phyloP scores from a whole-genome alignment of 2,888 invertebrate genomes.

The Drosophila cyrtoloma region DNA sequence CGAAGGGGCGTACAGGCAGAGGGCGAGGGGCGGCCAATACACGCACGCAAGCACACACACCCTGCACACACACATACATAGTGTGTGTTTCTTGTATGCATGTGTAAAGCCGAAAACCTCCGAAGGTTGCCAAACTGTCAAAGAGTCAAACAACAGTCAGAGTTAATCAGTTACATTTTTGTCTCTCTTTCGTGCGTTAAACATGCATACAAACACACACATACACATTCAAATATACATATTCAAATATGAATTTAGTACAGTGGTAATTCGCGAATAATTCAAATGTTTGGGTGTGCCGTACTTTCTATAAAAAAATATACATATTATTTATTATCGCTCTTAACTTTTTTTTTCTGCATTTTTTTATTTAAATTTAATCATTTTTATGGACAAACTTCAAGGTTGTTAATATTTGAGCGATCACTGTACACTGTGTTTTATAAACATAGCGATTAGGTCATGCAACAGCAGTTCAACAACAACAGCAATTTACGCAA shows the following conservation, averaged over 20 bases:
- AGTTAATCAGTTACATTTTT: slow-evolving; percentile 55
- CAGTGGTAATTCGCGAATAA: background rate
- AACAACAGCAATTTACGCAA: slow-evolving; percentile 21
- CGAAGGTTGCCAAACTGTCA: slow-evolving; percentile 53
- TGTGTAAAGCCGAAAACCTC: slow-evolving; percentile 4
- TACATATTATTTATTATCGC: background rate
- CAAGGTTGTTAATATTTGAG: background rate
- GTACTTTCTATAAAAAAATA: background rate
- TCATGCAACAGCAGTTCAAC: slow-evolving; percentile 69
- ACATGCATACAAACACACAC: slow-evolving; percentile 27
- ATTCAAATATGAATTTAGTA: slow-evolving; percentile 33
- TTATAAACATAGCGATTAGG: slow-evolving; percentile 69
- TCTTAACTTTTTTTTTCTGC: background rate
- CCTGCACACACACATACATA: background rate
- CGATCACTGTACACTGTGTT: slow-evolving; percentile 1
- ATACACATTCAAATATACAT: background rate
- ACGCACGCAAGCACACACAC: slow-evolving; percentile 18
- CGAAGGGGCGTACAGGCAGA: slow-evolving; percentile 13
- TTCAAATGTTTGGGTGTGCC: background rate
- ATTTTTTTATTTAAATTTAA: background rate
- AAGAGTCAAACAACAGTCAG: slow-evolving; percentile 34
- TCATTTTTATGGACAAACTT: background rate
- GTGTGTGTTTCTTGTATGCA: background rate
- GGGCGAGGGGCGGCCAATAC: background rate
- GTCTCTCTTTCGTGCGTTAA: slow-evolving; percentile 44